These are phyloP conservation scores for Paelopatides confundens DNA, from an alignment of 53 echinoderm and acorn worm species.

Conservation along the genomic window DNA sequence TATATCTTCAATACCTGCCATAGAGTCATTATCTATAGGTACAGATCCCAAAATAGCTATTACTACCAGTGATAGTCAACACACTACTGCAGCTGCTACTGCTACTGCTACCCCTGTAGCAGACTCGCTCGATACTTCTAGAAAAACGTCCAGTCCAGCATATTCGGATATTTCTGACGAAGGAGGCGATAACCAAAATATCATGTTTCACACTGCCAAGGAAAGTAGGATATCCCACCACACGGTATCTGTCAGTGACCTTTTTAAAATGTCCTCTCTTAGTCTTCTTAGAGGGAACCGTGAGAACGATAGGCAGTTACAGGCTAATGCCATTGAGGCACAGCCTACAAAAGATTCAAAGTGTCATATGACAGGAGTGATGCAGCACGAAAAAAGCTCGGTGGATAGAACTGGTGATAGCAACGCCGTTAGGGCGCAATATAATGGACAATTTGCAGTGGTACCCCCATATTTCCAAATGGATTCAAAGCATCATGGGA, in stretches of 20 bases:
- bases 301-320: slow-evolving; percentile 1
- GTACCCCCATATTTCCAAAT: slow-evolving; percentile 15
- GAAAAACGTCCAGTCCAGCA: slow-evolving; percentile 74
- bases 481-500: slow-evolving; percentile 16
- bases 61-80: slow-evolving; percentile 3
- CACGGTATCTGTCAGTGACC: neutral
- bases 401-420: neutral
- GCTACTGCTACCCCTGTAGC: neutral
- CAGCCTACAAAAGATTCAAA: neutral
- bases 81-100: no score
- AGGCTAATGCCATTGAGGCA: neutral
- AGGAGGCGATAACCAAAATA: slow-evolving; percentile 74
- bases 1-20: slow-evolving; percentile 58
- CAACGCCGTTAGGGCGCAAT: neutral
- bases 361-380: neutral
- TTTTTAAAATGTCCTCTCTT: slow-evolving; percentile 33
- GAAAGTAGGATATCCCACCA: neutral
- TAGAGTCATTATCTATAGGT: slow-evolving; percentile 26
- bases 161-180: slow-evolving; percentile 99
- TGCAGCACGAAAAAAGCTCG: neutral
- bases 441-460: neutral
- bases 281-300: slow-evolving; percentile 13
- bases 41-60: slow-evolving; percentile 8
- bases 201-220: slow-evolving; percentile 3
- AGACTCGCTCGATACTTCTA: slow-evolving; percentile 14